Base-by-base conservation (phyloP, 2,888 invertebrate genomes). In the Perithous albicinctus region DNA sequence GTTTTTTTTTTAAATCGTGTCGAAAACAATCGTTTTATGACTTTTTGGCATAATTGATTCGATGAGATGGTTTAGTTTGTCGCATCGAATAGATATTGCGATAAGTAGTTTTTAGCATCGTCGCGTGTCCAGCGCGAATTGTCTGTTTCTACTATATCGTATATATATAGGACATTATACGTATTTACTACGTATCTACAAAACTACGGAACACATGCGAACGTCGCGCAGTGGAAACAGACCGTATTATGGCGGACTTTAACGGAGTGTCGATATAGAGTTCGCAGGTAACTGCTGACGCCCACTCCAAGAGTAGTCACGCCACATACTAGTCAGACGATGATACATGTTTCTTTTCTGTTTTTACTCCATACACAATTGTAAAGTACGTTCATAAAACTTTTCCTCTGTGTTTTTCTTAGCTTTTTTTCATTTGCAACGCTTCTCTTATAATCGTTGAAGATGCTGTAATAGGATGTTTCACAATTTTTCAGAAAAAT, bases 181-280 rank as follows among this genome's bases (percentile, higher is more conserved):
- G 73, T 46, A 61, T 48, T 15, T 54, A 54, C 51, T 54, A 79
- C 51, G 67, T 75, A 54, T 64, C 79, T 69, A 63, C 61, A 67
- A 63, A 35, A 18, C 75, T 74, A 75, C 74, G 61, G 26, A 63
- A 79, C 63, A 54, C 75, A 63, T 69, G 43, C 41, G 69, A 79
- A 41, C 20, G 48, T 63, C 23, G 51, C 75, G 41, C 26, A 59
- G 72, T 38, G 51, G 41, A 41, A 15, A 41, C 54, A 41, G 41
- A 69, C 38, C 26, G 41, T 69, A 54, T 69, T 41, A 15, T 18
- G 69, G 26, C 54, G 15, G 59, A 54, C 59, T 23, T 46, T 29
- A 61, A 61, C 74, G 43, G n/a, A 66, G 41, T 46, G 69, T 59
- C 46, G 51, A 61, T 67, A 61, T 67, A 61, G 46, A 67, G 46